phyloP scores from a whole-genome alignment of 2,797 vertebrate species.

The Halcyon leucocephala region DNA sequence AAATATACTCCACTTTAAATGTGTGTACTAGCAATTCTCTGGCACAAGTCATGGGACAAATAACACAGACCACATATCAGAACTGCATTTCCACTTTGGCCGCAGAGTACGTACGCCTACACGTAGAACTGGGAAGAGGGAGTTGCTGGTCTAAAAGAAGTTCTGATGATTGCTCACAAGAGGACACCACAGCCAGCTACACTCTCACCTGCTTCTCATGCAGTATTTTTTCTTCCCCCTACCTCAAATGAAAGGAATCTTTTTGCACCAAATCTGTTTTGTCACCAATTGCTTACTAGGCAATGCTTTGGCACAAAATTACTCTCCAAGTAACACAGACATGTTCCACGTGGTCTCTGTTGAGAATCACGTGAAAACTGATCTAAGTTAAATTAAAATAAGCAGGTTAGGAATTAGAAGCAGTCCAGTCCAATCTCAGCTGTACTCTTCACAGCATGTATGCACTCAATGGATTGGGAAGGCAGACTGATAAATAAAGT shows the following conservation, averaged over 20 bases:
- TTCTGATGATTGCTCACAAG: background rate
- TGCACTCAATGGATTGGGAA: background rate
- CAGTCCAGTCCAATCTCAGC: background rate
- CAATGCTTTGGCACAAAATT: background rate
- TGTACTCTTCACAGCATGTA: background rate
- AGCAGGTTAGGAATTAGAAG: background rate
- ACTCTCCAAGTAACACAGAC: background rate
- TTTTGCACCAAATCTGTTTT: background rate
- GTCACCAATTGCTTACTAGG: background rate
- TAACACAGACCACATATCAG: background rate
- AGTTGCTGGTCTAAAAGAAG: background rate
- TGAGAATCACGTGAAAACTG: background rate
- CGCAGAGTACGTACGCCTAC: rapidly evolving
- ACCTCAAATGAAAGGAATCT: background rate
- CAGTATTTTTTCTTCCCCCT: background rate
- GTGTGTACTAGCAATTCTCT: background rate
- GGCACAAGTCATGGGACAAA: background rate
- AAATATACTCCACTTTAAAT: background rate
- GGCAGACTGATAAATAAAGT: background rate
- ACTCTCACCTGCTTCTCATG: background rate
- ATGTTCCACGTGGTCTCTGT: background rate
- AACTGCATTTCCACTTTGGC: background rate
- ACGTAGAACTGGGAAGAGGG: background rate
- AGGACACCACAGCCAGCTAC: background rate
- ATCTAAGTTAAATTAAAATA: background rate